phyloP scores from a whole-genome alignment of 2,888 invertebrate genomes.

The Melanophora roralis region DNA sequence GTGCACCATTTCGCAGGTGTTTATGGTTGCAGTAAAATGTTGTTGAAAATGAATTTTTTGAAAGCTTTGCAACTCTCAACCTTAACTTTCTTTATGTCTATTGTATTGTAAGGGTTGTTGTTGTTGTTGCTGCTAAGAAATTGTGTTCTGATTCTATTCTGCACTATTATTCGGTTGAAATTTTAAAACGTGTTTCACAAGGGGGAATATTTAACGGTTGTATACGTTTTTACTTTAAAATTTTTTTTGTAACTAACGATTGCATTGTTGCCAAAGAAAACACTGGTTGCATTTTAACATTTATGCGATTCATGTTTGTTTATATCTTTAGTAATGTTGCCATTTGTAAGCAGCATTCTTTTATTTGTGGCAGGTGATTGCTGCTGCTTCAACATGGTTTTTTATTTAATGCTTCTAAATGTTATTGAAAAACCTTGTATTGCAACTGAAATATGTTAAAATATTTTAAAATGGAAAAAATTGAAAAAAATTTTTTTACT shows the following conservation, averaged over 20 bases:
- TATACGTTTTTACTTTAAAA: neutral
- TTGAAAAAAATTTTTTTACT: neutral
- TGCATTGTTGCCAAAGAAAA: neutral
- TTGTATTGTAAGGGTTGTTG: neutral
- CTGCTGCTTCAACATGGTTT: neutral
- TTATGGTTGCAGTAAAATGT: constrained; percentile 36
- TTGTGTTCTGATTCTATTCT: neutral
- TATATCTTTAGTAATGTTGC: neutral
- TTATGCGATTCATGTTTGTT: neutral
- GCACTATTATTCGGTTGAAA: neutral
- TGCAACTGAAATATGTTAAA: constrained; percentile 12
- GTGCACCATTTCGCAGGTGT: constrained; percentile 33
- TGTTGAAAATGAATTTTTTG: constrained; percentile 20
- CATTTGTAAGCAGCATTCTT: constrained; percentile 4
- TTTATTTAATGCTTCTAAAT: neutral
- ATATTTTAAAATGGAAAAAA: neutral
- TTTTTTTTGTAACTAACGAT: neutral
- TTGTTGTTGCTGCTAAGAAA: neutral
- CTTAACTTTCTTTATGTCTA: neutral
- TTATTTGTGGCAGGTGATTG: constrained; percentile 14
- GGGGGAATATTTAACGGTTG: constrained; percentile 34
- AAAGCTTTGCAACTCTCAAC: constrained; percentile 1
- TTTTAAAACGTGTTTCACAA: constrained; percentile 31
- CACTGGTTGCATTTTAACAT: neutral
- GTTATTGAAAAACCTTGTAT: neutral